Conservation (phyloP, 2,797 vertebrate genomes). For the Anomalospiza imberbis region DNA sequence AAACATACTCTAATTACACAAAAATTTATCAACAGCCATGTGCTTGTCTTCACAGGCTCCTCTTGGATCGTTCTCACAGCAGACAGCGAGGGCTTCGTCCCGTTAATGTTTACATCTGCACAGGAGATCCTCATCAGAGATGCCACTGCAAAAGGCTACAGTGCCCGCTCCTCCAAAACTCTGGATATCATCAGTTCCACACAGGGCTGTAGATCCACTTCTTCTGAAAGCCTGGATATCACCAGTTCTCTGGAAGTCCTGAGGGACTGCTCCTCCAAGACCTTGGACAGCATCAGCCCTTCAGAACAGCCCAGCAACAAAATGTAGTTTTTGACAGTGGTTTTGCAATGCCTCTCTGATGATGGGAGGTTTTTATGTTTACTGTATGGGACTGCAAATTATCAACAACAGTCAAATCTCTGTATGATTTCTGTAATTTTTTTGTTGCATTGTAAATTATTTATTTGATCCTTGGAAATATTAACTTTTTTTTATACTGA, state of each 20-base stretch:
- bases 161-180: constrained; percentile 14
- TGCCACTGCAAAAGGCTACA: constrained; percentile 47
- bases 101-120: constrained; percentile 80
- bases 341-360: not conserved
- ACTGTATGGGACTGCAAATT: not conserved
- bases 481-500: not conserved
- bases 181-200: constrained; percentile 43
- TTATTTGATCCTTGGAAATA: constrained; percentile 1
- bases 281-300: not conserved
- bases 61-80: constrained; percentile 89
- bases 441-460: constrained; percentile 21
- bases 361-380: not conserved
- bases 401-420: not conserved
- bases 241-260: constrained; percentile 29
- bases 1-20: not conserved
- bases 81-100: constrained; percentile 89
- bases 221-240: constrained; percentile 42
- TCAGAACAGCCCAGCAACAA: not conserved
- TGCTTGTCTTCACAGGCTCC: constrained; percentile 74
- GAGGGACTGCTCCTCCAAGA: not conserved
- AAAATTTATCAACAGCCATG: not conserved
- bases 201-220: not conserved
- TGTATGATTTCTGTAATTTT: not conserved
- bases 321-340: not conserved
- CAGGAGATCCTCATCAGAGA: constrained; percentile 86